Evolutionary conservation across 2,113 vertebrate species (phyloP).

Genomic region (Synodontis membranacea): DNA sequence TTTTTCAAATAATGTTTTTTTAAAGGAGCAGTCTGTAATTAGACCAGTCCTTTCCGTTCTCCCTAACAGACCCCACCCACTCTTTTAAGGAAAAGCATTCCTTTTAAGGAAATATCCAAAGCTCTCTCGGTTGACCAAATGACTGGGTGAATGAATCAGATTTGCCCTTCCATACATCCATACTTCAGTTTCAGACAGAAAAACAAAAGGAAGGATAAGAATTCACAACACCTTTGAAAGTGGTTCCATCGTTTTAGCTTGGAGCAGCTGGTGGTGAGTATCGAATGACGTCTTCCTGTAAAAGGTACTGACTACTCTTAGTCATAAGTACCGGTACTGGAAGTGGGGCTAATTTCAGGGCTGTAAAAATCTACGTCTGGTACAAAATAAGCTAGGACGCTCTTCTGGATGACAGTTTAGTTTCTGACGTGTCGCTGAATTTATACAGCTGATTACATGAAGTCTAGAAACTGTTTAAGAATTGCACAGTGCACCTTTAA

Average conservation of each 20-base stretch:
- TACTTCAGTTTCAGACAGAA: neutral
- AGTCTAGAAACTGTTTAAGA: neutral
- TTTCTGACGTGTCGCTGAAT: neutral
- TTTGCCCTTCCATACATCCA: neutral
- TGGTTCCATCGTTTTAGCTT: neutral
- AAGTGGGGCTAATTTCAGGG: neutral
- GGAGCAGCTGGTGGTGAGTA: neutral
- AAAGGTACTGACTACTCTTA: neutral
- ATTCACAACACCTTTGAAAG: neutral
- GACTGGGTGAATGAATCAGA: neutral
- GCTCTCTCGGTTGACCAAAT: neutral
- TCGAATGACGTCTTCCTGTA: neutral
- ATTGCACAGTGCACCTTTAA: neutral
- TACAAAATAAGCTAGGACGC: neutral
- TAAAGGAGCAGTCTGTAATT: neutral
- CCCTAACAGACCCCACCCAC: neutral
- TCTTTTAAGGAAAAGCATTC: too few species aligned
- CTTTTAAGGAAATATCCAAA: neutral
- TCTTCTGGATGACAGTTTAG: neutral
- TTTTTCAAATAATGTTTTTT: neutral
- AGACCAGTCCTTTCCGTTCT: neutral
- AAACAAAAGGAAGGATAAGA: neutral
- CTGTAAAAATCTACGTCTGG: neutral
- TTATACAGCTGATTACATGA: neutral
- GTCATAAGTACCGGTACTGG: neutral